Evolutionary conservation across 2,113 vertebrate genomes (phyloP).

Genomic region (Lepus timidus): DNA sequence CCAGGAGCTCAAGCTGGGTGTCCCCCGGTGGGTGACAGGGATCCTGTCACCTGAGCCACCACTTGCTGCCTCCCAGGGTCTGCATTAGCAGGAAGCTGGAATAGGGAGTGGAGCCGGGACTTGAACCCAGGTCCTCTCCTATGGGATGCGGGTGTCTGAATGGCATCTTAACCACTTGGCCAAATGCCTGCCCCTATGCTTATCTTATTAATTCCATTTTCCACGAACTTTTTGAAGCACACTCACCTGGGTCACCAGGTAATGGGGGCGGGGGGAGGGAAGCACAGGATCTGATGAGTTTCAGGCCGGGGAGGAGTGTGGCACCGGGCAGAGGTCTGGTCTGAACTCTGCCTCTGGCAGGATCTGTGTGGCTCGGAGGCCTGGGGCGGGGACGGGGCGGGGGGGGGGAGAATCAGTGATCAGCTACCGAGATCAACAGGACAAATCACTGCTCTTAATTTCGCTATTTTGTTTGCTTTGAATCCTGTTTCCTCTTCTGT

Average conservation of each 20-base stretch:
- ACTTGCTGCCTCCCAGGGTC: too few relatives aligned
- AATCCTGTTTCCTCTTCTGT: slow-evolving; percentile 37
- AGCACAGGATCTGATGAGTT: neutral
- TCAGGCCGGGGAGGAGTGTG: neutral
- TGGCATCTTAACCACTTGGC: too few relatives aligned
- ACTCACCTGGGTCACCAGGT: neutral
- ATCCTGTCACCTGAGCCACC: too few relatives aligned
- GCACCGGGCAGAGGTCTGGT: too few relatives aligned
- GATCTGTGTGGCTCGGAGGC: neutral
- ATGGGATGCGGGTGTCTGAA: too few relatives aligned
- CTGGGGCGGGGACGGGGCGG: neutral
- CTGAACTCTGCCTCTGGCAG: neutral
- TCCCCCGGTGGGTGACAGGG: too few relatives aligned
- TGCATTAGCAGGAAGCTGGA: too few relatives aligned
- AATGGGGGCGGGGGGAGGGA: neutral
- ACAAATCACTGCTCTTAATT: slow-evolving; percentile 2
- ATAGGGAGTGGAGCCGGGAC: too few relatives aligned
- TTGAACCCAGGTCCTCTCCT: too few relatives aligned
- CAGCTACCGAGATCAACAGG: neutral
- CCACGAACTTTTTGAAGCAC: neutral
- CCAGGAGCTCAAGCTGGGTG: too few relatives aligned
- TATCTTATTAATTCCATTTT: too few relatives aligned
- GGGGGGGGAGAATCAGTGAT: neutral
- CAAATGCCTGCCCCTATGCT: too few relatives aligned
- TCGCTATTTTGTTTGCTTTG: slow-evolving; percentile 38